Evolutionary conservation across 1,140 invertebrate genomes (phyloP).

Genomic region (Atopsyche davidsoni): DNA sequence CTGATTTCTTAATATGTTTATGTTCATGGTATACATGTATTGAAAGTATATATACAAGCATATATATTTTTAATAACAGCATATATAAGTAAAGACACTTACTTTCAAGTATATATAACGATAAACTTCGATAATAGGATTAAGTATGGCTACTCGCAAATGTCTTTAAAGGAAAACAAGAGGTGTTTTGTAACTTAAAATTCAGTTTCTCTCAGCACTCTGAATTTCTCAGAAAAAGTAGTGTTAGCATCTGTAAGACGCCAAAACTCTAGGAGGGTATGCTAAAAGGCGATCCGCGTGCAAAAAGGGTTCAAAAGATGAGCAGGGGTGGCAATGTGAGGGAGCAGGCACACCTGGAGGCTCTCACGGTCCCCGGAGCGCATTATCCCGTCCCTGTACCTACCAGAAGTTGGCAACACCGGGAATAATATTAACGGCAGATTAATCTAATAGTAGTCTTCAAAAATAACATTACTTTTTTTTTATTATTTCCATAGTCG

Average conservation of each 20-base stretch:
- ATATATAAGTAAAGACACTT: not conserved
- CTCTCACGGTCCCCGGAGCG: conserved; percentile 23
- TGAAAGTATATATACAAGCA: not conserved
- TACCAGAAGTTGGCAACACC: too few relatives aligned
- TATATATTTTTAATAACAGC: not conserved
- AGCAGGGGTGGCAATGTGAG: conserved; percentile 2
- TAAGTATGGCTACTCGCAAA: conserved; percentile 1
- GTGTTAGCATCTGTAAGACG: conserved; percentile 18
- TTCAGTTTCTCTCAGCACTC: conserved; percentile 8
- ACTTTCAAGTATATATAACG: not conserved
- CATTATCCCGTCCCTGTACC: conserved; percentile 18
- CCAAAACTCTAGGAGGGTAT: not conserved
- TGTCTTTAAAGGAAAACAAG: conserved; percentile 9
- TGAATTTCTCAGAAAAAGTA: conserved; percentile 14
- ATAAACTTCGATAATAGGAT: not conserved
- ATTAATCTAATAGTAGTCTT: too few relatives aligned
- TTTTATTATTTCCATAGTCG: too few relatives aligned
- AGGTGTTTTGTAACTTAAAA: conserved; percentile 14
- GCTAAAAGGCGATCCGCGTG: conserved; percentile 1
- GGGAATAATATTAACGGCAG: too few relatives aligned
- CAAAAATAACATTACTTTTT: too few relatives aligned
- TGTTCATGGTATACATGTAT: too few relatives aligned
- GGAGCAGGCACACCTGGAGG: conserved; percentile 12
- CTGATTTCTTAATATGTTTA: too few relatives aligned
- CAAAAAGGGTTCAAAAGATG: conserved; percentile 20